Evolutionary conservation across 1,140 invertebrate species (phyloP).

Genomic region (Drosophila triauraria): DNA sequence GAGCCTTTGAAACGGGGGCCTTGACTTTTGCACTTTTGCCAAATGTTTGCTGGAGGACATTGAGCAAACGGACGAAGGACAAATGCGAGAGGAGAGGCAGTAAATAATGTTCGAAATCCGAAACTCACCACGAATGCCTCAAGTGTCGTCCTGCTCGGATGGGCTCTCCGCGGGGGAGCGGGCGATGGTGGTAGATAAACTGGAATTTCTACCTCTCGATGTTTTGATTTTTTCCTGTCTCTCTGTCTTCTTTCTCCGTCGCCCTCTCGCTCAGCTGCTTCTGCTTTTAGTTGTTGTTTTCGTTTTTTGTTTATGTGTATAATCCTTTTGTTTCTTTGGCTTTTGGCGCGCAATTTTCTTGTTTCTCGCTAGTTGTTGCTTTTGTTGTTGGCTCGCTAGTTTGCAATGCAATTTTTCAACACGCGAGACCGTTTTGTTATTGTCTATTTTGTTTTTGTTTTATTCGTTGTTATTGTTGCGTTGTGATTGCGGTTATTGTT

Average conservation of each 20-base stretch:
- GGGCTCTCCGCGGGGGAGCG: neutral
- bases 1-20: constrained; percentile 59
- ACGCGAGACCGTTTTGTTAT: constrained; percentile 67
- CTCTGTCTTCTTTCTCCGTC: neutral
- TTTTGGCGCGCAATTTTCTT: constrained; percentile 77
- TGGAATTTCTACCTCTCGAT: constrained; percentile 49
- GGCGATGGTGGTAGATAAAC: constrained; percentile 25
- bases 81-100: constrained; percentile 17
- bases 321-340: constrained; percentile 71
- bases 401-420: constrained; percentile 52
- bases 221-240: constrained; percentile 51
- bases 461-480: constrained; percentile 41
- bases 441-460: constrained; percentile 11
- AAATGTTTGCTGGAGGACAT: constrained; percentile 59
- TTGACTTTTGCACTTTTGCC: constrained; percentile 78
- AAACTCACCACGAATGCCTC: constrained; percentile 43
- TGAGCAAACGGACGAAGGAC: constrained; percentile 18
- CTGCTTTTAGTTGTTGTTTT: constrained; percentile 15
- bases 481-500: constrained; percentile 47
- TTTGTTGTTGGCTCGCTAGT: constrained; percentile 30
- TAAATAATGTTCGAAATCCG: constrained; percentile 15
- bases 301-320: constrained; percentile 53
- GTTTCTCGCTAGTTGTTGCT: constrained; percentile 20
- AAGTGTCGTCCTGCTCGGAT: constrained; percentile 32
- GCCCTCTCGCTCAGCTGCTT: constrained; percentile 35